phyloP scores from a whole-genome alignment of 2,113 vertebrate species.

The Cavia porcellus region DNA sequence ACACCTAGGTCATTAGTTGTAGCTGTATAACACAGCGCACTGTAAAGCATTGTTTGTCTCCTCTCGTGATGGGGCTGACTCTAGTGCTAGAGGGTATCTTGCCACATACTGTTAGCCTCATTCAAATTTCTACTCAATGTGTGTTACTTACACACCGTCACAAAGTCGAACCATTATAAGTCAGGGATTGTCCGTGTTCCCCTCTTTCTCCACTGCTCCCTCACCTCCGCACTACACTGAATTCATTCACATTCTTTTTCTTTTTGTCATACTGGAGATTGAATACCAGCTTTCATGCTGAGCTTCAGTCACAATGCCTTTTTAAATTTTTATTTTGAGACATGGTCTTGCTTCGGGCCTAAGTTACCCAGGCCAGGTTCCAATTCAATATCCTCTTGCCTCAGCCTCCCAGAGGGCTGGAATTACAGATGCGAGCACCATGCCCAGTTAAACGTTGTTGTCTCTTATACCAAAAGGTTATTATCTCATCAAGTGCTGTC shows the following conservation, averaged over 20 bases:
- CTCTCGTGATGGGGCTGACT: not conserved
- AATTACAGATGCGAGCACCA: not conserved
- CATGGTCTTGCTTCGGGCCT: not conserved
- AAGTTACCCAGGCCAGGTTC: not conserved
- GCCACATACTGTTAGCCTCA: not conserved
- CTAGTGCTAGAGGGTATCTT: not conserved
- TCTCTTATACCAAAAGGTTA: no score
- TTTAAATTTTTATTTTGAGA: not conserved
- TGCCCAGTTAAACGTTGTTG: not conserved
- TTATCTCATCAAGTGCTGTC: not conserved
- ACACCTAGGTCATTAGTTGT: not conserved
- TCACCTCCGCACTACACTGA: not conserved
- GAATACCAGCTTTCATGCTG: not conserved
- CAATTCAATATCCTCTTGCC: not conserved
- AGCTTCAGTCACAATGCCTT: not conserved
- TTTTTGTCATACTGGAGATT: not conserved
- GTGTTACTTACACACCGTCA: not conserved
- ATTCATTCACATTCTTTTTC: not conserved
- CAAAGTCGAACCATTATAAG: not conserved
- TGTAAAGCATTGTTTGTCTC: not conserved
- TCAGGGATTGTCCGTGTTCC: not conserved
- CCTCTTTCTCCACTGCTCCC: not conserved
- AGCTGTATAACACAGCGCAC: not conserved
- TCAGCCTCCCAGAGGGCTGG: not conserved
- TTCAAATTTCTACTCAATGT: not conserved